These are phyloP conservation scores for Scomber scombrus DNA, from an alignment of 2,113 vertebrate genomes.

Conservation along the genomic window DNA sequence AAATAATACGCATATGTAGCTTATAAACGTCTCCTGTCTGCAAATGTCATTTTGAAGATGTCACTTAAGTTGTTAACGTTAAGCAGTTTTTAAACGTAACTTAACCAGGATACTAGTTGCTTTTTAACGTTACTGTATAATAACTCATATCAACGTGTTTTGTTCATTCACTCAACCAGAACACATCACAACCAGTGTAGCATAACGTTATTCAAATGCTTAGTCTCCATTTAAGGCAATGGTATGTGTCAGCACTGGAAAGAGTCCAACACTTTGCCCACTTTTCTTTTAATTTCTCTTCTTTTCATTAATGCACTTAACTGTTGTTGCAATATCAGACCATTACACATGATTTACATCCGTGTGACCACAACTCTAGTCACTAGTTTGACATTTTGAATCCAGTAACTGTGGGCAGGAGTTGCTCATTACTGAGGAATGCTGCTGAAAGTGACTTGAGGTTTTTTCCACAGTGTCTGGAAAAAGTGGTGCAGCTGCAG, in stretches of 20 bases:
- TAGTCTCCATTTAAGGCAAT: slow-evolving; percentile 45
- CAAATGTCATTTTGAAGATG: neutral
- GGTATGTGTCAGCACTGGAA: slow-evolving; percentile 22
- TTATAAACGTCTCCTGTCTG: no score
- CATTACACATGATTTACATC: neutral
- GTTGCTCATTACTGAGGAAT: slow-evolving; percentile 73
- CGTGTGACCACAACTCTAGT: neutral
- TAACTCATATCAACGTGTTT: neutral
- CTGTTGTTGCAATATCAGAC: neutral
- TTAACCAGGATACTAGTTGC: neutral
- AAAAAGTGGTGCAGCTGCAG: slow-evolving; percentile 33
- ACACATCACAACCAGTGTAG: neutral
- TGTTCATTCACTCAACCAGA: neutral
- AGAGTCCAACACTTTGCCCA: neutral
- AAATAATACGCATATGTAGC: neutral
- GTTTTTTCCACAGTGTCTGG: slow-evolving; percentile 71
- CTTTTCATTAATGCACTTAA: neutral
- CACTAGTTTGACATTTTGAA: slow-evolving; percentile 49
- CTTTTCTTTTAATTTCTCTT: neutral
- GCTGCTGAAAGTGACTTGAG: slow-evolving; percentile 65
- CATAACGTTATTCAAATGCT: neutral
- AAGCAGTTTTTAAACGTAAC: neutral
- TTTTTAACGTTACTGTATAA: neutral
- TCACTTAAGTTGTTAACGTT: neutral
- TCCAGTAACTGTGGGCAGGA: slow-evolving; percentile 35